phyloP scores from a whole-genome alignment of 2,888 invertebrate genomes.

The Theretra japonica region DNA sequence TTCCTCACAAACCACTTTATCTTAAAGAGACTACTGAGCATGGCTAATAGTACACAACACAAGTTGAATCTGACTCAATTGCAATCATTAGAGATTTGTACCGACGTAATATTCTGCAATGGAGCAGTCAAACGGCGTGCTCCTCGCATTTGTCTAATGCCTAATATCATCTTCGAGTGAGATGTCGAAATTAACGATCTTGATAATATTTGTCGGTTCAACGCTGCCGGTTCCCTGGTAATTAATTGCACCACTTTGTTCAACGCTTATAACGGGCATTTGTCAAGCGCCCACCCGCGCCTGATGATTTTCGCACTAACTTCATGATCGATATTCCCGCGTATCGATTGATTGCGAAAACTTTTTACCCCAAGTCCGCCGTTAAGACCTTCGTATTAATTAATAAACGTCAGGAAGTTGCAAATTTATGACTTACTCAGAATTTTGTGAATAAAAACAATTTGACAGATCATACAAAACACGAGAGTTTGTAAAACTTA shows the following conservation, averaged over 20 bases:
- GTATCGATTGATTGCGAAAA: slow-evolving; percentile 70
- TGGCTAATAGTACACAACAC: background rate
- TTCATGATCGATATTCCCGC: slow-evolving; percentile 79
- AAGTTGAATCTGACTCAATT: background rate
- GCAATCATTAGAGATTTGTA: slow-evolving; percentile 7
- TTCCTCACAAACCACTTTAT: too few relatives aligned
- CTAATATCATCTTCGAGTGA: slow-evolving; percentile 68
- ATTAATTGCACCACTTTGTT: slow-evolving; percentile 84
- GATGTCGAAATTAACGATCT: slow-evolving; percentile 83
- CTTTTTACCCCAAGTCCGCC: slow-evolving; percentile 61
- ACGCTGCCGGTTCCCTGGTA: slow-evolving; percentile 74
- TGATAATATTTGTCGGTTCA: slow-evolving; percentile 83
- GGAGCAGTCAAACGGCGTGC: slow-evolving; percentile 49
- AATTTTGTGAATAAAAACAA: slow-evolving; percentile 55
- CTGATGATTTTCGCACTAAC: slow-evolving; percentile 79
- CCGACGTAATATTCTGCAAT: slow-evolving; percentile 3
- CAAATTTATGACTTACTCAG: slow-evolving; percentile 32
- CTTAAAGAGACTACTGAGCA: background rate
- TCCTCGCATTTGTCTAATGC: slow-evolving; percentile 62
- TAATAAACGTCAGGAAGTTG: slow-evolving; percentile 69
- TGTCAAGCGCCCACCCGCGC: slow-evolving; percentile 77
- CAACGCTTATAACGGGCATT: slow-evolving; percentile 81
- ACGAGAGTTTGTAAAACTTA: slow-evolving; percentile 69
- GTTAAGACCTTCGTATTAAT: slow-evolving; percentile 67
- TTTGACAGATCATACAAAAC: slow-evolving; percentile 66